Base-by-base conservation (phyloP, 2,888 invertebrate species). In the Pegoplata infirma region DNA sequence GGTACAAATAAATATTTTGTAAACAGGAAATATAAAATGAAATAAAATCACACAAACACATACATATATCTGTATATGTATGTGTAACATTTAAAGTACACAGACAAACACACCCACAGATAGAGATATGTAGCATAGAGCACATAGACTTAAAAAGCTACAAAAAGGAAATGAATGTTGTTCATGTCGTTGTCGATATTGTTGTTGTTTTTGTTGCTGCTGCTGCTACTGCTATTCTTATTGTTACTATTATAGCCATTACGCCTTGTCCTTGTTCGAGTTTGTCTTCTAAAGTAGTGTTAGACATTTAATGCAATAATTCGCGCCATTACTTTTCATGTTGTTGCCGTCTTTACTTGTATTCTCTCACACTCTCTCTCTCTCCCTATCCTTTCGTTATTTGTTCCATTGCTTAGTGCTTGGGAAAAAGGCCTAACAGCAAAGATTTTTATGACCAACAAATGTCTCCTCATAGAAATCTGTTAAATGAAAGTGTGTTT, bases 291-390 rank as follows among this genome's bases (percentile, higher is more conserved):
- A 74, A 53, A 61, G 67, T 68, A 64, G 69, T 78, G 74, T 78
- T 66, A 78, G 78, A 74, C 74, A 78, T 69, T 78, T 78, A 78
- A 78, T 78, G 78, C 74, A 78, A 78, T 78, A 78, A 78, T 78
- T 78, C 78, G 74, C 78, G 74, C 78, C 78, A 78, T 78, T 78
- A 78, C 74, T 58, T 78, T 78, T 69, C 46, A 53, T 78, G 73
- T 40, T 78, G 68, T 68, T 73, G 44, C 25, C 64, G 44, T 72
- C 40, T 14, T 53, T 66, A 14, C 2, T 32, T 28, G 17, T 16
- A 14, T 36, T 19, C 6, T 74, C 53, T 67, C 58, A 73, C n/a
- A n/a, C n/a, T n/a, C n/a, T n/a, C n/a, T n/a, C 49, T 44, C 49
- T 74, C 23, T 46, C 44, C 74, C 32, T 58, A 61, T 68, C 23